Base-by-base conservation (phyloP, 2,797 vertebrate species). In the Gobio occitaniae region DNA sequence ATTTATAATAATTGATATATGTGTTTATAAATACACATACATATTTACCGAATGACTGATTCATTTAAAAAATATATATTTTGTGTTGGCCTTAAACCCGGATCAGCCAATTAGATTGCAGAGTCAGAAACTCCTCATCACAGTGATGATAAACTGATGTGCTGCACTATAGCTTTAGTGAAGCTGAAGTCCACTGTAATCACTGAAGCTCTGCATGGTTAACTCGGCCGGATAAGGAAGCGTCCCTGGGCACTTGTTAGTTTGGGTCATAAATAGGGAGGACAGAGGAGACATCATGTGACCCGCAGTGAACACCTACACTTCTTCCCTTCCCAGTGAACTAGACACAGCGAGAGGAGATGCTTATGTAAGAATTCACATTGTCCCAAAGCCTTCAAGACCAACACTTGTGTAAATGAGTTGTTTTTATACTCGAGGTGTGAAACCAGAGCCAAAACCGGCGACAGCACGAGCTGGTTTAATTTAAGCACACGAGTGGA, bases 191-290 rank as follows among this genome's bases (percentile, higher is more conserved):
- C 47, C n/a, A 19, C 0, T 19, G 38, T 17, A 50, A 19, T 50
- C 7, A 12, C 0, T 38, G 9, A n/a, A 41, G 21, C 5, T 11
- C 11, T 3, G n/a, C n/a, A n/a, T n/a, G n/a, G n/a, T n/a, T n/a
- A n/a, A n/a, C n/a, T n/a, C n/a, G n/a, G n/a, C 36, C 8, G 2
- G 21, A 63, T 29, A 9, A 44, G 36, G 50, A 79, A 36, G 6
- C n/a, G 78, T 72, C 69, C 19, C 54, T 4, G 2, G 80, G 10
- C 41, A 32, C 68, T 72, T 13, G 80, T 71, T 48, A 82, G 80
- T 82, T 59, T 61, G 38, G 16, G 80, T 72, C 69, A 82, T 63
- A 74, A 32, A 82, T n/a, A 72, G 21, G 19, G 32, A 77, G 75
- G 69, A 70, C 61, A 36, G 59, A 12, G 61, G 5, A 63, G 65